phyloP scores from a whole-genome alignment of 2,888 invertebrate genomes.

The Chloroclysta siterata region DNA sequence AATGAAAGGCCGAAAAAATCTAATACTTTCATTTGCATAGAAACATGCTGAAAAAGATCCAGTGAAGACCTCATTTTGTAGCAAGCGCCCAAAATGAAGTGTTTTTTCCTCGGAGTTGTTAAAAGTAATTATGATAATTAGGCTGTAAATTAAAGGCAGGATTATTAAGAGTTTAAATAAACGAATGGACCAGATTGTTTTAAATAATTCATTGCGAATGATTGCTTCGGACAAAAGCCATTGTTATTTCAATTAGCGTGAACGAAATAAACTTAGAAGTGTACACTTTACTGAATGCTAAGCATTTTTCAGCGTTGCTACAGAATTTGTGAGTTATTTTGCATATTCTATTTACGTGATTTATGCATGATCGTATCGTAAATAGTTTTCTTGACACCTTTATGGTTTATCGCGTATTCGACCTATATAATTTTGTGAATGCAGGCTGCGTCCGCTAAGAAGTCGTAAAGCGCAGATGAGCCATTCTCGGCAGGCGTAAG shows the following conservation, averaged over 20 bases:
- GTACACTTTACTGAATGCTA: background rate
- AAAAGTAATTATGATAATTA: constrained; percentile 36
- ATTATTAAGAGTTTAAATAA: constrained; percentile 33
- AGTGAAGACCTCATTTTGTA: constrained; percentile 46
- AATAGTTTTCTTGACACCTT: constrained; percentile 22
- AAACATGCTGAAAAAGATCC: constrained; percentile 53
- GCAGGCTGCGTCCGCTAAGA: constrained; percentile 32
- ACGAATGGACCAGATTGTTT: constrained; percentile 31
- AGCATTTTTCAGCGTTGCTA: constrained; percentile 5
- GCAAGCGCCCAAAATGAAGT: constrained; percentile 30
- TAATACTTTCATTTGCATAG: constrained; percentile 53
- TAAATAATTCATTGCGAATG: constrained; percentile 20
- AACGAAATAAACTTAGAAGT: constrained; percentile 3
- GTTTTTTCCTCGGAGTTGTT: constrained; percentile 21
- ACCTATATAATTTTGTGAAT: constrained; percentile 35
- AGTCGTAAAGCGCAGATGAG: constrained; percentile 42
- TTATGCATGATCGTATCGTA: constrained; percentile 14
- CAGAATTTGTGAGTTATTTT: background rate
- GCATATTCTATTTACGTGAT: constrained; percentile 12
- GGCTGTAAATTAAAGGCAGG: constrained; percentile 29
- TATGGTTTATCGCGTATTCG: constrained; percentile 27
- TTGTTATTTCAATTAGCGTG: constrained; percentile 16
- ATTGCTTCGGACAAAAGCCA: constrained; percentile 18
- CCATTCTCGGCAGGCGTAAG: constrained; percentile 38
- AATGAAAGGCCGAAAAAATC: constrained; percentile 59